Base-by-base conservation (phyloP, 2,888 invertebrate genomes). In the Trissoscelio sp. region DNA sequence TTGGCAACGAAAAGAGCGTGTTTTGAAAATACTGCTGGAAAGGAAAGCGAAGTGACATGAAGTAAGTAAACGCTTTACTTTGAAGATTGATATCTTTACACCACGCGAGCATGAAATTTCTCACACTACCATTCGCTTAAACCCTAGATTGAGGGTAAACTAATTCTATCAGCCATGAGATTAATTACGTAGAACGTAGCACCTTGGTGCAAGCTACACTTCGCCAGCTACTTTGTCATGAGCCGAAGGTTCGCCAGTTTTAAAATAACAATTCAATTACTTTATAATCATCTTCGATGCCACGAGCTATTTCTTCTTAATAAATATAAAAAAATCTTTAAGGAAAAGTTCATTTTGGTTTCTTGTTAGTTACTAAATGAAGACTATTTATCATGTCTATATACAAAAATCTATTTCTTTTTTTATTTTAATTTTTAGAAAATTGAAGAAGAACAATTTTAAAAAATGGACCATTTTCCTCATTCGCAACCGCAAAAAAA, bases 121-220 rank as follows among this genome's bases (percentile, higher is more conserved):
- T 66, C 51, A 66, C 66, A 18, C 39, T 28, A 37, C 18, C 9
- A 57, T 57, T 66, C 28, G 12, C 58, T 75, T 39, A 48, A 58
- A 75, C 48, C 48, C 24, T 39, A 58, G 51, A 66, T 75, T 75
- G 66, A 48, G 39, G 58, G 48, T 75, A 66, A 66, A 58, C 58
- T 75, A 75, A 66, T 75, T 75, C 58, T 51, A 55, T 60, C 64
- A 66, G 31, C 64, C 39, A 48, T 66, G 66, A 66, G 66, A 75
- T 75, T 75, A 66, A 66, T 75, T 75, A 51, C 53, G 28, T 57
- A 51, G 34, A 58, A 62, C 51, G 39, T 75, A 75, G 64, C 39
- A 48, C 58, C 31, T 58, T 28, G 11, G 44, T 64, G 28, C 22
- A 28, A 66, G 14, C 22, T 24, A 48, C 20, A 42, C 42, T 67